Base-by-base conservation (phyloP, 2,797 vertebrate species). In the Microctenopoma lineatum region DNA sequence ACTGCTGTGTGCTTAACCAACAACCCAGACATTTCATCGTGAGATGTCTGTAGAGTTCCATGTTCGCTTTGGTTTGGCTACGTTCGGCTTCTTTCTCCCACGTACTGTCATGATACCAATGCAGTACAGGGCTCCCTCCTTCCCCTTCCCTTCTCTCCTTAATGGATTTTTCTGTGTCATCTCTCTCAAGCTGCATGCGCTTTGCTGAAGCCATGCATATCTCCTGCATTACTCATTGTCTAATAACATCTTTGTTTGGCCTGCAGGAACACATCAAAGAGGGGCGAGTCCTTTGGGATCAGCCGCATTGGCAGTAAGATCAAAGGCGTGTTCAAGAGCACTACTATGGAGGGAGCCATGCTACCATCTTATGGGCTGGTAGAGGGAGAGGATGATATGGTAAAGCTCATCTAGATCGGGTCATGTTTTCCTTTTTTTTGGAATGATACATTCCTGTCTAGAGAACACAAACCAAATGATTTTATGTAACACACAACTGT, bases 271-370 rank as follows among this genome's bases (percentile, higher is more conserved):
- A 94, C 95, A 14, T 96, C 96, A 62, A 98, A 96, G 89, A 95
- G 96, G 87, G 96, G 96, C 74, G 97, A 98, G 87, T 95, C 96
- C 2, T 98, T 97, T 76, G 97, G 96, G 78, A 98, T 98, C 90
- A 95, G 96, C 90, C 95, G 93, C 92, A 97, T 98, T 79, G 96
- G 97, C 79, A 98, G 95, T 80, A 98, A 97, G 92, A 96, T 98
- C 81, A 98, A 98, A 93, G 96, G 96, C 7, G 97, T 98, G 4
- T 98, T 98, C 90, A 98, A 97, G 90, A 98, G 96, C 82, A 97
- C 96, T 21, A 96, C 97, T 14, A 96, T 98, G 97, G 97, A 98
- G 84, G 97, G 97, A 47, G 96, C 96, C 67, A 96, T 98, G 94
- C 87, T 98, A 81, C 97, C 97, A 9, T 96, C 93, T 62, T 94